Conservation (phyloP, 2,113 vertebrate species). For the Odontesthes bonariensis region DNA sequence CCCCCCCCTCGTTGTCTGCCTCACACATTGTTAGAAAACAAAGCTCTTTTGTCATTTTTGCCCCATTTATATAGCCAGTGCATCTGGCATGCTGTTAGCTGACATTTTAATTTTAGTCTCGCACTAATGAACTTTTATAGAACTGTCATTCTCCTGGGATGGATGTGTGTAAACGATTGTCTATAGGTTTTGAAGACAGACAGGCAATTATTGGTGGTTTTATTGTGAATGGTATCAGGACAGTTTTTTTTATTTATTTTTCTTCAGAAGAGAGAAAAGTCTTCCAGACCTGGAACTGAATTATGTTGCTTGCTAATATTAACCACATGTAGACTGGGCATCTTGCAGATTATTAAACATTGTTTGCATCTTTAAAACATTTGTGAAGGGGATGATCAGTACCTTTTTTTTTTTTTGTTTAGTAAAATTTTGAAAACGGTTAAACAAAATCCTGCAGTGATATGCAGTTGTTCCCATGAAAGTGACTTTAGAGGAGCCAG, state of each 20-base stretch:
- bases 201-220: slow-evolving; percentile 52
- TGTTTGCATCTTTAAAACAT: neutral
- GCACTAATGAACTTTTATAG: slow-evolving; percentile 61
- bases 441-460: too few species aligned
- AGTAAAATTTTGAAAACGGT: too few species aligned
- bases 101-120: slow-evolving; percentile 68
- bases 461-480: too few species aligned
- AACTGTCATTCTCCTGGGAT: slow-evolving; percentile 59
- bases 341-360: neutral
- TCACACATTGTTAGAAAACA: slow-evolving; percentile 62
- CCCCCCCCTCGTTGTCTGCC: slow-evolving; percentile 27
- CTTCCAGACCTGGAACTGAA: slow-evolving; percentile 11
- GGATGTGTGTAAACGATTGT: slow-evolving; percentile 23
- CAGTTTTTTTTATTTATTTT: slow-evolving; percentile 3
- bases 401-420: too few species aligned
- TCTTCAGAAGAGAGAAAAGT: neutral
- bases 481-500: too few species aligned
- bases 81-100: slow-evolving; percentile 38
- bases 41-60: slow-evolving; percentile 60
- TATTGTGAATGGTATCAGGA: slow-evolving; percentile 6
- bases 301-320: slow-evolving; percentile 8
- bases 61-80: slow-evolving; percentile 52
- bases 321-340: neutral
- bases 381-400: too few species aligned
- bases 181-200: slow-evolving; percentile 32